Evolutionary conservation across 1,140 invertebrate genomes (phyloP).

Genomic region (Capitella teleta): DNA sequence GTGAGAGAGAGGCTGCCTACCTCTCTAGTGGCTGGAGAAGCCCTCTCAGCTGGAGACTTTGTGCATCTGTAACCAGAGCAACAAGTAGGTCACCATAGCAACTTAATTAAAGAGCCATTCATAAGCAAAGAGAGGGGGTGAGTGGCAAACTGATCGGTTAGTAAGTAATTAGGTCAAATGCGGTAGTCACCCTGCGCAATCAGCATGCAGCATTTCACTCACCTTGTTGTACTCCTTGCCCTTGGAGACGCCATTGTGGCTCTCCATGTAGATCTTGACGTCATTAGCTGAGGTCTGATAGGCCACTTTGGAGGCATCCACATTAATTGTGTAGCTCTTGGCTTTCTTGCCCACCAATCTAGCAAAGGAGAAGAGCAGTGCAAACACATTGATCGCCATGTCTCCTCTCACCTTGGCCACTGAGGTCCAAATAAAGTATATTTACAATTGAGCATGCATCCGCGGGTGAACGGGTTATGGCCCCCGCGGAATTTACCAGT

Average conservation of each 20-base stretch:
- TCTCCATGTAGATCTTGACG: constrained; percentile 93
- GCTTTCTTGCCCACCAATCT: constrained; percentile 1
- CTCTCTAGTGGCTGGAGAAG: no score
- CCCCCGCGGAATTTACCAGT: constrained; percentile 96
- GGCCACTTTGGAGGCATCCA: constrained; percentile 30
- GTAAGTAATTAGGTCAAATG: no score
- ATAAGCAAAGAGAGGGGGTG: no score
- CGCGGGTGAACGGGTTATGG: constrained; percentile 90
- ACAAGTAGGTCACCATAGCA: no score
- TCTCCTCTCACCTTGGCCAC: constrained; percentile 72
- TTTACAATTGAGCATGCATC: constrained; percentile 87
- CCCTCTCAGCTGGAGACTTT: no score
- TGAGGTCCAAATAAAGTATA: constrained; percentile 90
- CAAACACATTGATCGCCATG: neutral
- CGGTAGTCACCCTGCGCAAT: no score
- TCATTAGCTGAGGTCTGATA: constrained; percentile 53
- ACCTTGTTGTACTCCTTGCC: constrained; percentile 89
- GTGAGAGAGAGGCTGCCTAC: no score
- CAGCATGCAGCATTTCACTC: no score
- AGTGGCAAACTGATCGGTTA: no score
- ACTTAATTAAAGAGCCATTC: no score
- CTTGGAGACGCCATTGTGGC: constrained; percentile 74
- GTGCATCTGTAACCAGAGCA: no score
- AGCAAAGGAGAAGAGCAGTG: neutral
- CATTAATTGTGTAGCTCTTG: constrained; percentile 30